These are phyloP conservation scores for Gisinianus flammeolus DNA, from an alignment of 2,888 invertebrate species.

Conservation along the genomic window DNA sequence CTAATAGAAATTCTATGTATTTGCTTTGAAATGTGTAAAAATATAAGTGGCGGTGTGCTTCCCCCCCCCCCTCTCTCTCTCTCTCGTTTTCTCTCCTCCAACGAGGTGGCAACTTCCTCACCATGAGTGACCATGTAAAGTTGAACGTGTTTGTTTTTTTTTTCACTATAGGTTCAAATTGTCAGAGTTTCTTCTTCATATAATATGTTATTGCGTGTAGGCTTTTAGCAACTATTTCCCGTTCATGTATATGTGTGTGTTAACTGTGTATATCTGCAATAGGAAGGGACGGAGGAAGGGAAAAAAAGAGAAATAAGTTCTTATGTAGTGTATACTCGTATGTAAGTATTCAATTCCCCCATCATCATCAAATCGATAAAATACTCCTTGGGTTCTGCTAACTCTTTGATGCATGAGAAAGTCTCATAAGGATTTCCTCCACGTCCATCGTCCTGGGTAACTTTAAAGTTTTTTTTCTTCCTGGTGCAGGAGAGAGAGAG, in stretches of 20 bases:
- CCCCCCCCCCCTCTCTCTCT: not conserved
- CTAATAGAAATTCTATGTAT: slow-evolving; percentile 30
- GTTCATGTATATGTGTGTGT: not conserved
- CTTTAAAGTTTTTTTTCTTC: slow-evolving; percentile 31
- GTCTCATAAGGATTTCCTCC: slow-evolving; percentile 40
- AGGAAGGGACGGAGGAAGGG: not conserved
- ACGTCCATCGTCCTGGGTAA: slow-evolving; percentile 34
- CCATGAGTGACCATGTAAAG: slow-evolving; percentile 32
- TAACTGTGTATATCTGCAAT: not conserved
- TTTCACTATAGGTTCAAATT: slow-evolving; percentile 9
- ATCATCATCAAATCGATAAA: slow-evolving; percentile 35
- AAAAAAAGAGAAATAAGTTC: not conserved
- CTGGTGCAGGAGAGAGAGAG: not conserved
- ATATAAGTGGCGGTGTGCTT: not conserved
- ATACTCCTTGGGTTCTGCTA: slow-evolving; percentile 37
- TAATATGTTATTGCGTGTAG: too few species aligned
- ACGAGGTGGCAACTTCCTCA: slow-evolving; percentile 20
- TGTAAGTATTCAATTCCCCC: slow-evolving; percentile 40
- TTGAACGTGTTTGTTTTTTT: slow-evolving; percentile 34
- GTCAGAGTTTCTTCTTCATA: not conserved
- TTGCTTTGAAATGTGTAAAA: slow-evolving; percentile 2
- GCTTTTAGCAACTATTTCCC: too few species aligned
- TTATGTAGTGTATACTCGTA: slow-evolving; percentile 11
- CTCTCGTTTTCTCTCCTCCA: not conserved
- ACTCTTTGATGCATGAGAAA: slow-evolving; percentile 41